These are phyloP conservation scores for Oxyscelio sp. DNA, from an alignment of 2,888 invertebrate genomes.

Conservation along the genomic window DNA sequence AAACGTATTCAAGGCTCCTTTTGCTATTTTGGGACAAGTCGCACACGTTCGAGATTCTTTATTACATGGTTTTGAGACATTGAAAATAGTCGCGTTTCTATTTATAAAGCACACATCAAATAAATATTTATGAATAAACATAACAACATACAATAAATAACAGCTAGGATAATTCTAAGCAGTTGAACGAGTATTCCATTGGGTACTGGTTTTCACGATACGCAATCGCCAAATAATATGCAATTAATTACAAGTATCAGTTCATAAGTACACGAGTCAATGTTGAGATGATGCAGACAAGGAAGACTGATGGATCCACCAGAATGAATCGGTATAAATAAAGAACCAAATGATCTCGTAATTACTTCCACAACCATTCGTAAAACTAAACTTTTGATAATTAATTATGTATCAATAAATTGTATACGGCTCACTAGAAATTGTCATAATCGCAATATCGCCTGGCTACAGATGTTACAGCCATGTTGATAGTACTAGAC, in stretches of 20 bases:
- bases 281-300: constrained; percentile 28
- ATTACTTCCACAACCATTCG: constrained; percentile 44
- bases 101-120: constrained; percentile 72
- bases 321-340: constrained; percentile 18
- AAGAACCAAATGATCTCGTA: constrained; percentile 22
- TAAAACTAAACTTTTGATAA: constrained; percentile 12
- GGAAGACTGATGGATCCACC: constrained; percentile 66
- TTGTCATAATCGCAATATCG: background rate
- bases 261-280: constrained; percentile 69
- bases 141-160: constrained; percentile 81
- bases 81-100: constrained; percentile 62
- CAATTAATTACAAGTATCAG: constrained; percentile 67
- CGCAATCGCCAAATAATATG: constrained; percentile 57
- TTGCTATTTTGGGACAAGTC: constrained; percentile 80
- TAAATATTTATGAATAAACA: constrained; percentile 73
- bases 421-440: constrained; percentile 12
- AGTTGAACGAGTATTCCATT: constrained; percentile 82
- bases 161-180: constrained; percentile 75
- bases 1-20: constrained; percentile 75
- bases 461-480: background rate
- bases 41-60: constrained; percentile 82
- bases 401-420: constrained; percentile 1
- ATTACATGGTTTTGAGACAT: constrained; percentile 77
- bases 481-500: no score
- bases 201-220: constrained; percentile 81